Percentiles rank a stretch among this genome's conserved stretches.
Evolutionary conservation across 2,113 vertebrate genomes (phyloP).

Genomic region (Lamprotornis superbus): DNA sequence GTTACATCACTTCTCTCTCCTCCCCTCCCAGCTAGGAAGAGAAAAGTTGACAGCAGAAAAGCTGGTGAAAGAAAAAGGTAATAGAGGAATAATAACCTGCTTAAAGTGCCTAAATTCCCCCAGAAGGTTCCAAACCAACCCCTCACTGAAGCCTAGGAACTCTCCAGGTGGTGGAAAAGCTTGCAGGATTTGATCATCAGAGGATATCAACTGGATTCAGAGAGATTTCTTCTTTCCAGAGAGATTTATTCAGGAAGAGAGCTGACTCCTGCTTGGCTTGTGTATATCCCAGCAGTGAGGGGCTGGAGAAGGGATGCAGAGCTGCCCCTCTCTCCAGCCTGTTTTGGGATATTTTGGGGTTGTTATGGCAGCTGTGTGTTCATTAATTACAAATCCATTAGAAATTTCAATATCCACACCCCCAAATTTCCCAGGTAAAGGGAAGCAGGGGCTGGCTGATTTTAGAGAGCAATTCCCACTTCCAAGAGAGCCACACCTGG

Average conservation of each 20-base stretch:
- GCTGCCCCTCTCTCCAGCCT: not conserved
- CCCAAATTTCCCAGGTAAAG: not conserved
- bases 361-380: not conserved
- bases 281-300: accelerated
- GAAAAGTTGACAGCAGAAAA: not conserved
- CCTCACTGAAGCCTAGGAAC: not conserved
- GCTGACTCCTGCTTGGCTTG: not conserved
- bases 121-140: not conserved
- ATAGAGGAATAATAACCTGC: not conserved
- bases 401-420: not conserved
- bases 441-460: not conserved
- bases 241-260: not conserved
- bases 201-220: not conserved
- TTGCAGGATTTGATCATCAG: not conserved
- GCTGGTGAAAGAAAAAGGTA: not conserved
- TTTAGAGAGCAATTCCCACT: not conserved
- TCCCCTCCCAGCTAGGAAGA: not conserved
- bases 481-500: not conserved
- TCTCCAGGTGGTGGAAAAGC: not conserved
- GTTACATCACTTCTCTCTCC: not conserved
- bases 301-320: not conserved
- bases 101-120: not conserved
- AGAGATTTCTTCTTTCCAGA: not conserved
- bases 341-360: not conserved
- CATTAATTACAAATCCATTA: accelerated